Evolutionary conservation across 2,888 invertebrate genomes (phyloP).

Genomic region (Conops quadrifasciatus): DNA sequence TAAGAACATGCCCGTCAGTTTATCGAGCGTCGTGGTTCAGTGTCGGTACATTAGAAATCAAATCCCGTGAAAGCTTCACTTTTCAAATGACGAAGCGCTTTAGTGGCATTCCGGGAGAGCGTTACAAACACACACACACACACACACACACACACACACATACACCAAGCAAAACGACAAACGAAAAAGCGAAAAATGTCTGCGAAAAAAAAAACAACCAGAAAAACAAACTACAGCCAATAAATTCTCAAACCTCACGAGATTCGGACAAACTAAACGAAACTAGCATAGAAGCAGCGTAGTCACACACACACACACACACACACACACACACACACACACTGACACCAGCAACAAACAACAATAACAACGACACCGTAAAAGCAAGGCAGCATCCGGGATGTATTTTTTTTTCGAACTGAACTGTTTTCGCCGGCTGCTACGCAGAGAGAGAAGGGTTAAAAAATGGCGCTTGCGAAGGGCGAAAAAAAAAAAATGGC

Average conservation of each 20-base stretch:
- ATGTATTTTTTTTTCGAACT: too few relatives aligned
- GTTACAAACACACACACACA: conserved; percentile 18
- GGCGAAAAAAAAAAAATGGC: conserved; percentile 13
- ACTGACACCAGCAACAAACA: not conserved
- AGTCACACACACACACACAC: not conserved
- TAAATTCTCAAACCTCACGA: conserved; percentile 26
- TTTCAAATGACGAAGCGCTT: conserved; percentile 26
- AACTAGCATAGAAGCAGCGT: conserved; percentile 32
- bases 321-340: not conserved
- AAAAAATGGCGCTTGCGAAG: not conserved
- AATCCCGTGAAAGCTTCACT: conserved; percentile 56
- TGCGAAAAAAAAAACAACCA: conserved; percentile 21
- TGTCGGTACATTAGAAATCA: conserved; percentile 53
- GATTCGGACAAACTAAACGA: conserved; percentile 44
- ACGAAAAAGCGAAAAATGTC: conserved; percentile 47
- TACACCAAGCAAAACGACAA: conserved; percentile 25
- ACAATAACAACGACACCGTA: conserved; percentile 16
- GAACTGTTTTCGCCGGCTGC: too few relatives aligned
- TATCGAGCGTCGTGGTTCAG: conserved; percentile 18
- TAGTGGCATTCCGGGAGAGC: conserved; percentile 19
- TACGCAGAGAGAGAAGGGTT: too few relatives aligned
- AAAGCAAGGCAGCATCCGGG: not conserved
- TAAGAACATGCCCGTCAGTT: conserved; percentile 17
- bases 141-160: conserved; percentile 1
- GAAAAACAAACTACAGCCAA: conserved; percentile 21